Base-by-base conservation (phyloP, 1,140 invertebrate genomes). In the Cylas formicarius region DNA sequence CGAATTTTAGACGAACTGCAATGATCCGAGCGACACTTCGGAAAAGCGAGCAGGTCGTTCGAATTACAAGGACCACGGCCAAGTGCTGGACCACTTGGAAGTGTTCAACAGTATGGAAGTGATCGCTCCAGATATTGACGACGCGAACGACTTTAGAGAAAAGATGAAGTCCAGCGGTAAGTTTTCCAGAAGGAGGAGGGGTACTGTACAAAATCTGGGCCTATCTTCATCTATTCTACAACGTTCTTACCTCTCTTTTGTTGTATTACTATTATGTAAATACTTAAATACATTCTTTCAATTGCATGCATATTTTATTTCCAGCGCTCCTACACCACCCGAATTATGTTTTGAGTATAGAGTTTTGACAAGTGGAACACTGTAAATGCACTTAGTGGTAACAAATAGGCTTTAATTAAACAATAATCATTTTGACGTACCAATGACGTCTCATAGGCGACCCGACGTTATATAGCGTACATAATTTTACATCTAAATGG, bases 81-180 rank as follows among this genome's bases (percentile, higher is more conserved):
- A 75, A 11, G 66, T 81, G 6, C 65, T 85, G 41, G 79, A 83
- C 55, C 69, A 74, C 51, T 67, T 84, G 18, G 79, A 84, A 61
- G 78, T 86, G 3, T 84, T 83, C 56, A 86, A 86, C 53, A 83
- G 81, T 43, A 75, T 85, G 26, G 80, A 84, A 65, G 81, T 86
- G n/a, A 63, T 78, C 42, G 81, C 82, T 1, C 82, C 82, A 2
- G 81, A 80, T 52, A 81, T 84, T 47, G 78, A 81, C 50, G 70
- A 63, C 17, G 39, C 48, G 20, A 43, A 28, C 11, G 50, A 53
- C 8, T 49, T 48, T 32, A 42, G 28, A 16, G 43, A 48, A 23
- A 36, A 37, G 16, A 48, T 43, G 7, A 28, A 48, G 23, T 33
- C 43, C 16, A 41, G 40, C 37, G 53, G 53, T 55, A 48, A 55